phyloP scores from a whole-genome alignment of 2,888 invertebrate species.

The Oligia strigilis region DNA sequence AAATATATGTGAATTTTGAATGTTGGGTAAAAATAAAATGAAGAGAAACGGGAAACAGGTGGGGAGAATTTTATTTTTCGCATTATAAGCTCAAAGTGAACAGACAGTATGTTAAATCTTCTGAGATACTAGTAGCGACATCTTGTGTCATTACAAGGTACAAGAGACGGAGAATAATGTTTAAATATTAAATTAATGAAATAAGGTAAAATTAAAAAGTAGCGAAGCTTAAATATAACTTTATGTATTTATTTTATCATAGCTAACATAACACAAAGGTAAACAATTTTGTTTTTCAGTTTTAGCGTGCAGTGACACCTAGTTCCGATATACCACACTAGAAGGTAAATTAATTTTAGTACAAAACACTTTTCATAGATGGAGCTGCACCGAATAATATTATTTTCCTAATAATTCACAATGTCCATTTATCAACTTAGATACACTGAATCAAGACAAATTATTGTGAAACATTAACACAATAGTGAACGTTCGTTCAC shows the following conservation, averaged over 20 bases:
- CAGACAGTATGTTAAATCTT: background rate
- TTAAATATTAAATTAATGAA: too few species aligned
- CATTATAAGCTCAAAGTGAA: background rate
- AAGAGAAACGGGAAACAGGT: background rate
- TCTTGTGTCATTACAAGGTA: conserved; percentile 18
- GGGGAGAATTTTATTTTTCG: background rate
- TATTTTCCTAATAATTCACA: too few species aligned
- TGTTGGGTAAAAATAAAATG: background rate
- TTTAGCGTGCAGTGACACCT: conserved; percentile 33
- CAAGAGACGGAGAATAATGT: background rate
- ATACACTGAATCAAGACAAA: background rate
- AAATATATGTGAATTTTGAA: background rate
- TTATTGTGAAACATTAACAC: conserved; percentile 17
- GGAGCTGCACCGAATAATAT: conserved; percentile 3
- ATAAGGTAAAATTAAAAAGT: background rate
- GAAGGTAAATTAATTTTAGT: background rate
- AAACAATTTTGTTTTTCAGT: background rate
- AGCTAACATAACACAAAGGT: background rate
- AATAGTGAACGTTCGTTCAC: background rate
- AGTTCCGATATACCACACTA: background rate
- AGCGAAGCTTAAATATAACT: background rate
- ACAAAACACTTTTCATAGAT: conserved; percentile 23
- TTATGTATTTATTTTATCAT: background rate
- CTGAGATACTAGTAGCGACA: conserved; percentile 40
- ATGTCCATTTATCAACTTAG: too few species aligned